Evolutionary conservation across 2,113 vertebrate genomes (phyloP), one percentile per base, ranked within the genome.

Genomic region (Montifringilla adamsi): DNA sequence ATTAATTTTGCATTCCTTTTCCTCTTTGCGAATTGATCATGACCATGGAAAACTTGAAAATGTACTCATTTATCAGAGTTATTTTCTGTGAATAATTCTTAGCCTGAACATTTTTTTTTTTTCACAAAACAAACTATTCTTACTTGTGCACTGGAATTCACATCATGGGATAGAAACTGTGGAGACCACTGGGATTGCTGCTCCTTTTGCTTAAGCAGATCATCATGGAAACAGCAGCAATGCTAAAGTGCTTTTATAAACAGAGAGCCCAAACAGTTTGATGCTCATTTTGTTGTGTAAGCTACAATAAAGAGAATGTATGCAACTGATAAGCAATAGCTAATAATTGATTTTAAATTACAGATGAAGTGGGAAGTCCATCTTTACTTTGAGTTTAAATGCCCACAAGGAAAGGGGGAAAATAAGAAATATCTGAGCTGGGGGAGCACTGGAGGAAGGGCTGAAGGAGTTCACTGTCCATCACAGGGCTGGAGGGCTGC

Each of bases 1-100:
- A 92, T 90, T 46, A 94, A 94, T 95, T 96, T 86, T 86, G 72
- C 85, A 90, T 95, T 93, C 88, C 50, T 86, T 93, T 95, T 75
- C 90, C 68, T 90, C 79, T 70, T 37, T 72, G 72, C 20, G 68
- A 90, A 92, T 84, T 94, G 90, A 81, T 96, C 93, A 41, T 16
- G 82, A 90, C 78, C 82, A 78, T 18, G 85, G 90, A 94, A 94
- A 96, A 96, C 72, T 37, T 47, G 39, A 78, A 95, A 93, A 94
- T 30, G 56, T 33, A 47, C 78, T 66, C 73, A 91, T 95, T 87
- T 89, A 79, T 87, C 39, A 76, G 81, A 79, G 85, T 87, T 70
- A 72, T 68, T 84, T 92, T 68, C 58, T 77, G 64, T 37, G 72
- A 86, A 70, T 82, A 82, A 93, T 79, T 89, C 62, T 37, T 69